These are phyloP conservation scores for Oreochromis mossambicus DNA, from an alignment of 2,797 vertebrate genomes.

Conservation along the genomic window DNA sequence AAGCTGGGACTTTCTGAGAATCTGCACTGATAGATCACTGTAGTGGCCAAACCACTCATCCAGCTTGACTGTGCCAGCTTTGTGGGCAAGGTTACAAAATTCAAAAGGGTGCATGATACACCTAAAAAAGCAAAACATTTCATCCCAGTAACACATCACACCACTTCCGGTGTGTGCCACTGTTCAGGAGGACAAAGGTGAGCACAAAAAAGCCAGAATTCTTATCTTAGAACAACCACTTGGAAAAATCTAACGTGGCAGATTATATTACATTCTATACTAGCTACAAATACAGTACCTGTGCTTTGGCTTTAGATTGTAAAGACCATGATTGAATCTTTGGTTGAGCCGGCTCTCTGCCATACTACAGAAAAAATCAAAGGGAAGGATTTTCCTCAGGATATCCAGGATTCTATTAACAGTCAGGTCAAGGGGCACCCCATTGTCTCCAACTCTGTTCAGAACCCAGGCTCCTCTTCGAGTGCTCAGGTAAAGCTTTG, in stretches of 20 bases:
- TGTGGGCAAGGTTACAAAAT: background rate
- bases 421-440: conserved; percentile 64
- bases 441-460: conserved; percentile 69
- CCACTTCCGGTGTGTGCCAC: background rate
- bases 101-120: background rate
- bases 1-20: background rate
- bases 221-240: background rate
- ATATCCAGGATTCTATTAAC: background rate
- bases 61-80: background rate
- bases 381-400: conserved; percentile 17
- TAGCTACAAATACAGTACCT: conserved; percentile 69
- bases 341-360: conserved; percentile 44
- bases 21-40: background rate
- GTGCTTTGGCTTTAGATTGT: conserved; percentile 83
- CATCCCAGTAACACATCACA: accelerated
- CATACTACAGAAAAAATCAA: conserved; percentile 14
- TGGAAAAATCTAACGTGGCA: background rate
- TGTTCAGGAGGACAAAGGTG: background rate
- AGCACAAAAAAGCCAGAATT: background rate
- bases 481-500: conserved; percentile 80
- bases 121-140: background rate
- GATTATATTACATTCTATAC: background rate
- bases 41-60: background rate
- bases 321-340: background rate
- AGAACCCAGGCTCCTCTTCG: conserved; percentile 77